Base-by-base conservation (phyloP, 2,888 invertebrate genomes). In the Cremastinae sp. region DNA sequence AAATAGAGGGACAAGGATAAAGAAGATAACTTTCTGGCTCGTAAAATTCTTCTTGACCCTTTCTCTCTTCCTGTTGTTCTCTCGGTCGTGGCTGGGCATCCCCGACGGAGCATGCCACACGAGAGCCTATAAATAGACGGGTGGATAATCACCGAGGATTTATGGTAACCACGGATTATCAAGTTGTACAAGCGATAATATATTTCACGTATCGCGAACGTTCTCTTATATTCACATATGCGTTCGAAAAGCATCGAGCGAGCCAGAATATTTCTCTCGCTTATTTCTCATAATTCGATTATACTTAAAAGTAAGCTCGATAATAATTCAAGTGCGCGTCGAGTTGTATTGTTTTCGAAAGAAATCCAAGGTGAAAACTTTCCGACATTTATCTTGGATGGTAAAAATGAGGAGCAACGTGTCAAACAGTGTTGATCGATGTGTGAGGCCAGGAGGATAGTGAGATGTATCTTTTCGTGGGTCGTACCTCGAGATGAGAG, bases 91-190 rank as follows among this genome's bases (percentile, higher is more conserved):
- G 54, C 36, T 54, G 20, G 58, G 66, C 71, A 54, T 56, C 62
- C 56, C 22, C 43, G 45, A 53, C 58, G 28, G 28, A 81, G 81
- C 81, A 82, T 80, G 80, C 82, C 83, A 81, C 82, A 69, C 72
- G 76, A 76, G 80, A 79, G 81, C 86, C 88, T 88, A 89, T 89
- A 89, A 89, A 89, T 89, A 89, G 88, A 88, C 85, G 84, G 87
- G 84, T 83, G 88, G 88, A 89, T 89, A 89, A 89, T 89, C 89
- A 89, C 88, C 87, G 85, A 87, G 88, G 89, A 89, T 89, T 89
- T 89, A 89, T 89, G 89, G 88, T 89, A 89, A 89, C 89, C 88
- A 88, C 86, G 89, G 88, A 89, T 89, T 89, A 89, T 89, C 89
- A 89, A 89, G 89, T 89, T 89, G 89, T 88, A 89, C 89, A 88